phyloP scores from a whole-genome alignment of 1,140 invertebrate genomes.

The Chrysoperla carnea region DNA sequence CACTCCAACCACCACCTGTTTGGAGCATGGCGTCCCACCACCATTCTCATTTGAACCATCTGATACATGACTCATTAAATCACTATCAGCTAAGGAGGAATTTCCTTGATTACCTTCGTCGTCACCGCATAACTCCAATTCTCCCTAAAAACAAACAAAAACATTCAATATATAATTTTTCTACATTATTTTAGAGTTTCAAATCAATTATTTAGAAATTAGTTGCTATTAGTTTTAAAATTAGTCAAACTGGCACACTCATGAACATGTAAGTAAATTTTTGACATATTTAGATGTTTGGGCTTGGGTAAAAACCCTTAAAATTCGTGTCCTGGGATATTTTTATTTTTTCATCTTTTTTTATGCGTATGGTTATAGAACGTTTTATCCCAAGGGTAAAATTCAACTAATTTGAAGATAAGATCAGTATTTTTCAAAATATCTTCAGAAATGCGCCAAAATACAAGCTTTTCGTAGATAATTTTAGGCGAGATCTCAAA shows the following conservation, averaged over 20 bases:
- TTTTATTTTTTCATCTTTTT: too few species aligned
- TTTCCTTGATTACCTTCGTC: constrained; percentile 37
- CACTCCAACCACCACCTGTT: constrained; percentile 86
- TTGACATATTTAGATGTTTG: too few species aligned
- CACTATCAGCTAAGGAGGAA: constrained; percentile 14
- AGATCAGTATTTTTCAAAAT: too few species aligned
- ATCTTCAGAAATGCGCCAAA: too few species aligned
- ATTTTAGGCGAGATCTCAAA: too few species aligned
- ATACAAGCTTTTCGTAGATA: too few species aligned
- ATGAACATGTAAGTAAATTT: too few species aligned
- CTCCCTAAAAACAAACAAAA: constrained; percentile 34
- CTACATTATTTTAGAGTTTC: not conserved
- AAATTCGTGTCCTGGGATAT: too few species aligned
- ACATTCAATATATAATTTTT: constrained; percentile 2
- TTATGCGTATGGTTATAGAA: too few species aligned
- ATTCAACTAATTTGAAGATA: too few species aligned
- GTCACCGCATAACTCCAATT: constrained; percentile 46
- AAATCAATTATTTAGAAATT: not conserved
- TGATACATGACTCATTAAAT: constrained; percentile 8
- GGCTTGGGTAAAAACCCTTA: too few species aligned
- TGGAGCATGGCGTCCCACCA: constrained; percentile 29
- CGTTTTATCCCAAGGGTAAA: too few species aligned
- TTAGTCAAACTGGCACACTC: not conserved
- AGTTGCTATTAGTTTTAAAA: not conserved
- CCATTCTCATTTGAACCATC: constrained; percentile 23